Evolutionary conservation across 1,140 invertebrate species (phyloP).

Genomic region (Microplitis demolitor): DNA sequence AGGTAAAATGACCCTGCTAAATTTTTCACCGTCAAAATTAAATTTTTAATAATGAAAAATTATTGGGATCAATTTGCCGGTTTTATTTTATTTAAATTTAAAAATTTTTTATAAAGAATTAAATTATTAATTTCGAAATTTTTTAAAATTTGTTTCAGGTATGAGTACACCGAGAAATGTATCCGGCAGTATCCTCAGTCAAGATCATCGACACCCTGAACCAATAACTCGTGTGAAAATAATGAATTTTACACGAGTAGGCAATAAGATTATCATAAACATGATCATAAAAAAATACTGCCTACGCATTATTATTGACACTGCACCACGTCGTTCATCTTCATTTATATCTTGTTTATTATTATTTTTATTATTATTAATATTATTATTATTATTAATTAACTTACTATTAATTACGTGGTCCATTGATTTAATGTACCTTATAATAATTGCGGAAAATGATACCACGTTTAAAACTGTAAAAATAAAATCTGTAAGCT

Average conservation of each 20-base stretch:
- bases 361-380: not conserved
- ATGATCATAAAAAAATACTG: slow-evolving; percentile 17
- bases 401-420: not conserved
- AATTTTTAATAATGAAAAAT: too few species aligned
- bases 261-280: not conserved
- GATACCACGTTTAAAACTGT: too few species aligned
- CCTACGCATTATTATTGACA: slow-evolving; percentile 12
- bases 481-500: too few species aligned
- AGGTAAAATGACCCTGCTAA: too few species aligned
- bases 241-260: not conserved
- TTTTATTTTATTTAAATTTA: too few species aligned
- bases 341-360: not conserved
- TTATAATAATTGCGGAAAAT: not conserved
- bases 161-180: slow-evolving; percentile 22
- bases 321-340: not conserved
- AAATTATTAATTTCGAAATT: not conserved
- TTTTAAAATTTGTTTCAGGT: slow-evolving; percentile 24
- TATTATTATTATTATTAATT: not conserved
- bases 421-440: not conserved
- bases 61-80: too few species aligned
- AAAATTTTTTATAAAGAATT: too few species aligned
- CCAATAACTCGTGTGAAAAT: not conserved
- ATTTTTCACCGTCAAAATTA: too few species aligned
- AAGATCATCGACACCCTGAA: slow-evolving; percentile 15
- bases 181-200: slow-evolving; percentile 7